Evolutionary conservation across 1,140 invertebrate species (phyloP).

Genomic region (Choristoneura fumiferana): DNA sequence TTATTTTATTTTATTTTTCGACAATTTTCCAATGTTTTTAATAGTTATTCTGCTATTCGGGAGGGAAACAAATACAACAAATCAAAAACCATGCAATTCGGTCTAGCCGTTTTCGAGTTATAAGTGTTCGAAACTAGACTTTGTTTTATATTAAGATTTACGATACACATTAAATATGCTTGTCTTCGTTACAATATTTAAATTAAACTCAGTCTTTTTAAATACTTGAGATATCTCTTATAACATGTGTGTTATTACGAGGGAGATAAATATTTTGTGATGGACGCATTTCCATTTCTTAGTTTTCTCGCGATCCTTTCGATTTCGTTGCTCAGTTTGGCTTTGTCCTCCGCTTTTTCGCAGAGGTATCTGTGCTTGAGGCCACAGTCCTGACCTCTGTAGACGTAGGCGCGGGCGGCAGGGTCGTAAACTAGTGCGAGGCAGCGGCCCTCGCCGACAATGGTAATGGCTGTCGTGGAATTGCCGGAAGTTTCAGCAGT

Average conservation of each 20-base stretch:
- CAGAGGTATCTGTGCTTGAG: slow-evolving; percentile 83
- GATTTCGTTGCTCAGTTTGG: slow-evolving; percentile 83
- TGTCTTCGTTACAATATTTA: slow-evolving; percentile 15
- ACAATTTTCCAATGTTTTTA: too few species aligned
- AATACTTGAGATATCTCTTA: too few species aligned
- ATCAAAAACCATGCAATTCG: too few species aligned
- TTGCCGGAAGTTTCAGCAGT: slow-evolving; percentile 43
- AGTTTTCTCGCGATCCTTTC: slow-evolving; percentile 47
- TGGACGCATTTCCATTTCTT: background rate
- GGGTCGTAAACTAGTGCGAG: slow-evolving; percentile 75
- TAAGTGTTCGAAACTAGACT: too few species aligned
- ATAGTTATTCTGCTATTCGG: too few species aligned
- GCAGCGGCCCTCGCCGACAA: slow-evolving; percentile 63
- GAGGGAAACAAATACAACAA: too few species aligned
- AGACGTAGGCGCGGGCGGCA: slow-evolving; percentile 81
- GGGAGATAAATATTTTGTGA: too few species aligned
- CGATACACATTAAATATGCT: background rate
- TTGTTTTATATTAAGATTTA: too few species aligned
- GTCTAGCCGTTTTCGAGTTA: too few species aligned
- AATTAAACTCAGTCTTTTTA: slow-evolving; percentile 16
- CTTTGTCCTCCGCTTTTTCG: slow-evolving; percentile 84
- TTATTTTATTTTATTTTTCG: too few species aligned
- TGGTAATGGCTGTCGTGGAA: slow-evolving; percentile 39
- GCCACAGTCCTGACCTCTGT: slow-evolving; percentile 86
- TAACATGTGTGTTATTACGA: too few species aligned